Conservation (phyloP, 2,888 invertebrate species). For the Neoitamus cyanurus region DNA sequence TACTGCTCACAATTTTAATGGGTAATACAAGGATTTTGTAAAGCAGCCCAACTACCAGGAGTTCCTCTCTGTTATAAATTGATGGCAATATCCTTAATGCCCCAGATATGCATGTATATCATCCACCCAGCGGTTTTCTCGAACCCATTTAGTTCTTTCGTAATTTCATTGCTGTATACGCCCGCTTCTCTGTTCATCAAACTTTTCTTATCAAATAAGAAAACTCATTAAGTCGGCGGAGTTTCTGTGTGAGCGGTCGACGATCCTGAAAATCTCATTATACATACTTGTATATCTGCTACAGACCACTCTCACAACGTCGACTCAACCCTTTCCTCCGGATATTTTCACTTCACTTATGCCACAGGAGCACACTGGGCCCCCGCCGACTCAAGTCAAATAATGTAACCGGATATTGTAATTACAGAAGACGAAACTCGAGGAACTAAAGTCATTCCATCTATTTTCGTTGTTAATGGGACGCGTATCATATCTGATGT, state of each 20-base stretch:
- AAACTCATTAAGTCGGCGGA: not conserved
- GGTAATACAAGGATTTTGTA: not conserved
- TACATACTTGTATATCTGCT: not conserved
- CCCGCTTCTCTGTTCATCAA: not conserved
- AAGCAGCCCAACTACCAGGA: not conserved
- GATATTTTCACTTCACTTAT: not conserved
- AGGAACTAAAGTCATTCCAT: constrained; percentile 7
- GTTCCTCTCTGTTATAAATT: no score
- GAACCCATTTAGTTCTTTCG: not conserved
- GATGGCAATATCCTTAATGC: not conserved
- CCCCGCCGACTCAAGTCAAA: not conserved
- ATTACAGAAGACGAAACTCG: constrained; percentile 12
- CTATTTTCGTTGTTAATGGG: constrained; percentile 11
- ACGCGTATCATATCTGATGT: not conserved
- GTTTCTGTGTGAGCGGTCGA: not conserved
- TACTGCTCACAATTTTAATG: not conserved
- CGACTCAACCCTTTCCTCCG: not conserved
- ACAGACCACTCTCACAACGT: not conserved
- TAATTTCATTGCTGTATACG: not conserved
- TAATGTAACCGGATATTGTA: constrained; percentile 35
- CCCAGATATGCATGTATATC: not conserved
- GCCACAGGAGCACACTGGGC: not conserved
- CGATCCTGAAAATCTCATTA: not conserved
- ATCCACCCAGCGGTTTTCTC: not conserved
- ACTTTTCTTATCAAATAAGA: constrained; percentile 23